Evolutionary conservation across 1,140 invertebrate genomes (phyloP), one percentile per base, ranked within the genome.

Genomic region (Lucilia cuprina): DNA sequence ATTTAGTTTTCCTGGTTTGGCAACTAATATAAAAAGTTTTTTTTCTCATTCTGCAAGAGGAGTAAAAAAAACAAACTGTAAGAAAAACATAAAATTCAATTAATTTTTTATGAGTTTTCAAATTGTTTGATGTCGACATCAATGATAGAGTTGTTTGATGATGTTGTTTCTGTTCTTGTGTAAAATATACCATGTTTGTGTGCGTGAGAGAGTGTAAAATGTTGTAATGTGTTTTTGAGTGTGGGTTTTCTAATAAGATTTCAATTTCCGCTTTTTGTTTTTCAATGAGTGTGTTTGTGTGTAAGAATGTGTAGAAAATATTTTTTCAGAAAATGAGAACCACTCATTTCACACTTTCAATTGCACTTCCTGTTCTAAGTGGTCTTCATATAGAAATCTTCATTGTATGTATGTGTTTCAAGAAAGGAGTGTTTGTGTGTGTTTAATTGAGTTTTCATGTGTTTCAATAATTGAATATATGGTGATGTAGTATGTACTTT

Each of bases 301-400:
- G 25, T 30, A 30, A 30, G 25, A 30, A 3, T 30, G 14, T 60
- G n/a, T 9, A 70, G 25, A 70, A n/a, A 80, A 30, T 30, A 30
- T 30, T 80, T 80, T 49, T 25, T n/a, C 19, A 21, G 19, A 80
- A 49, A 49, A 80, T 41, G 75, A 49, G n/a, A 80, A 80, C 41
- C 41, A 80, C 77, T 80, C 77, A 80, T 80, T 80, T 80, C 77
- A 80, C 77, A 80, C 77, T 80, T 80, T 80, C 77, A 80, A 80
- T 80, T 80, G 77, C 77, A 80, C 41, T 80, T 80, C 77, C 77
- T 47, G 41, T 49, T 49, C 25, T 49, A 80, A 80, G 77, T 50
- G 77, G 41, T 80, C 77, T 80, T 70, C 21, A 7, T 70, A 9
- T 12, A 12, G 21, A 70, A 21, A 25, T 8, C 19, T 5, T 19